Evolutionary conservation across 2,888 invertebrate genomes (phyloP), one percentile per base, ranked within the genome.

Genomic region (Leptinotarsa haldemani): DNA sequence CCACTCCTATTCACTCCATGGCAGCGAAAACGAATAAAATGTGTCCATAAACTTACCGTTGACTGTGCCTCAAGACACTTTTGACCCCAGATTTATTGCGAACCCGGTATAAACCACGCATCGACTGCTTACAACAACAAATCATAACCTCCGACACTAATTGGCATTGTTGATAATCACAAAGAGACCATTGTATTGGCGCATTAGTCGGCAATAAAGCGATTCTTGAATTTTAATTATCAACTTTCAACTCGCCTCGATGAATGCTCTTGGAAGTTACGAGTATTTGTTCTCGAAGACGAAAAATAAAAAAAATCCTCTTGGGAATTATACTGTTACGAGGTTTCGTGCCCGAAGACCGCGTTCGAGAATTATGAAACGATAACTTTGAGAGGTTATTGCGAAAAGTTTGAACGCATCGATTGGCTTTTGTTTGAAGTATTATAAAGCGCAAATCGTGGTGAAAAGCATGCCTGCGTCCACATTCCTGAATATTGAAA

Each of bases 81-180:
- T 9, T 40, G 40, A 40, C 40, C 40, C 40, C 40, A 40, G 40
- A 40, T 40, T 9, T 40, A 40, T 56, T 7, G 56, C 18, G 20
- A 56, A 56, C 22, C 56, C 20, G 56, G 56, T 22, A 56, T 56
- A 9, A 40, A 40, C 20, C 56, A 13, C 25, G 53, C 50, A 56
- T 46, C 46, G 67, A 12, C 67, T 68, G 40, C 56, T 68, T 68
- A 68, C 56, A 68, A 68, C 56, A 56, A 68, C 67, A 68, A 68
- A 68, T 68, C 46, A 68, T 68, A 68, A 56, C 67, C 56, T 56
- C 40, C 56, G 22, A 68, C 56, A 68, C 46, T 56, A 68, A 68
- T 68, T 68, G 67, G 67, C 46, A 68, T 68, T 68, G 67, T 68
- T 68, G 46, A 56, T 68, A 56, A 68, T 46, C 53, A 68, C 67